These are phyloP conservation scores for Drosophila chauvacae DNA, from an alignment of 1,140 invertebrate species.

Conservation along the genomic window DNA sequence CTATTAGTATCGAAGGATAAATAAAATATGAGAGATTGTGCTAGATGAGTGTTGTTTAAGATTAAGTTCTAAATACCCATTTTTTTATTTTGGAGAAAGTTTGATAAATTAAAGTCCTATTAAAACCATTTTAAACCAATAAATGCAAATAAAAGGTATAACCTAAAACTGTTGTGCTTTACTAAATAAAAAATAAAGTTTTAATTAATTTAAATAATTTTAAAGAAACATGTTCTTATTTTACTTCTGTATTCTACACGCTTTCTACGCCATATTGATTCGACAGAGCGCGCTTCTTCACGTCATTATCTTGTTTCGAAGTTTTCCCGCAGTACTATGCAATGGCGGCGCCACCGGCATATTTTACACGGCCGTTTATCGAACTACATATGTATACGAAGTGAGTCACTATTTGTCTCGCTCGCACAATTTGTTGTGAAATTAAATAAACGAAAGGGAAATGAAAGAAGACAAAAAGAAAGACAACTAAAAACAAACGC, in stretches of 20 bases:
- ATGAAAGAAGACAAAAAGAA: not conserved
- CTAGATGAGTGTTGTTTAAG: conserved; percentile 24
- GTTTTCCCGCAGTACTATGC: not conserved
- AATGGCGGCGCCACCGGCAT: conserved; percentile 4
- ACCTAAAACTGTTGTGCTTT: too few relatives aligned
- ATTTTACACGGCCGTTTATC: conserved; percentile 15
- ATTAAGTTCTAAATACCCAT: conserved; percentile 14
- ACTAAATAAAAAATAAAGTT: not conserved
- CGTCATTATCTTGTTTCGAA: not conserved
- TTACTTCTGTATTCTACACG: not conserved
- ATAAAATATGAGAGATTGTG: not conserved
- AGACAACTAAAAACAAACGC: conserved; percentile 1
- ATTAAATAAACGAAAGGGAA: conserved; percentile 20
- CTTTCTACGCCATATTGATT: conserved; percentile 11
- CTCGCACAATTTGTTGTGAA: conserved; percentile 30
- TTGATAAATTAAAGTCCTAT: not conserved
- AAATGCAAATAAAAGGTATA: not conserved
- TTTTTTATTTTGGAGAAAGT: conserved; percentile 16
- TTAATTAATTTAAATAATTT: not conserved
- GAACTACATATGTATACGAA: not conserved
- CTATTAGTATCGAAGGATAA: conserved; percentile 39
- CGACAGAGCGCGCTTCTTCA: not conserved
- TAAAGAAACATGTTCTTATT: too few relatives aligned
- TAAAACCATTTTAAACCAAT: too few relatives aligned
- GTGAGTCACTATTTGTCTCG: not conserved